Evolutionary conservation across 2,888 invertebrate species (phyloP), one percentile per base, ranked within the genome.

Genomic region (Hesperia comma): DNA sequence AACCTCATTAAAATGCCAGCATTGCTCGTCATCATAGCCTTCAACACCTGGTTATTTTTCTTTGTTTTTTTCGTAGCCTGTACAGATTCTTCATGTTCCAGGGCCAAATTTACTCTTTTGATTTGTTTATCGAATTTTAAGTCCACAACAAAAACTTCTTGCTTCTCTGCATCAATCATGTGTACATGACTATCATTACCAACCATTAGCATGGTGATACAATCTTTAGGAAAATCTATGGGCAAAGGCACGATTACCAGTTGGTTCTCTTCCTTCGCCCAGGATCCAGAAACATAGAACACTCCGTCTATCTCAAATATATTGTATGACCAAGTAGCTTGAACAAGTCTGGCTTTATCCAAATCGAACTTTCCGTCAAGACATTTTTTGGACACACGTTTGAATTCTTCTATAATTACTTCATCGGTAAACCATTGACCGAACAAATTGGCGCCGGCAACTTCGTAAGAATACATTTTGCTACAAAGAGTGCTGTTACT

Each of bases 291-390:
- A 57, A 91, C 32, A 70, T 78, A 87, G 72, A 84, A 83, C 26
- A 70, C 70, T 3, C 80, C 73, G 17, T 81, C 72, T 17, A 74
- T 67, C 70, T 79, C 67, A 60, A 87, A 81, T 72, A 93, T 80
- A 73, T 90, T 93, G 70, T 91, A 90, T 0, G 90, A 84, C 93
- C 93, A 93, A 69, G 79, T 81, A 14, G 88, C 79, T 26, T 79
- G 75, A 12, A 80, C 46, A 49, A 89, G 70, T 69, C 75, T 78
- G 21, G 79, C 74, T 8, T 61, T 46, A 40, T 73, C 72, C 21
- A 74, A 54, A 67, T 75, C 72, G 56, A 80, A 74, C 57, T 75
- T 70, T 21, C 58, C 55, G 10, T 72, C 64, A 55, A 10, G 56
- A 33, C 61, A 67, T 37, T 53, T 57, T n/a, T 62, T 61, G 19